Evolutionary conservation across 2,797 vertebrate genomes (phyloP), one percentile per base, ranked within the genome.

Genomic region (Scomberomorus guttatus): DNA sequence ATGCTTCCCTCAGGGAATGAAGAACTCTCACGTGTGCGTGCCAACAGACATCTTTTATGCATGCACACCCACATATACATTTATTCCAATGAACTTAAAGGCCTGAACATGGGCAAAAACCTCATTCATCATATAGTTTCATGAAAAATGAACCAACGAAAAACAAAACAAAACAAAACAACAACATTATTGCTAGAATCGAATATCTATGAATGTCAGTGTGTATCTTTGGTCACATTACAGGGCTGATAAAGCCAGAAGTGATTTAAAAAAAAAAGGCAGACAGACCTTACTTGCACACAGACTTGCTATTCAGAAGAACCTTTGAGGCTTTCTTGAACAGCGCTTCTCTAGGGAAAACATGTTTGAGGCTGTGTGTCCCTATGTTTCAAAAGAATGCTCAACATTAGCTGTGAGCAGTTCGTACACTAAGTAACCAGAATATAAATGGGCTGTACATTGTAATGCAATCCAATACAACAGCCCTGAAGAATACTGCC

Each of bases 251-350:
- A 15, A 44, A 58, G 44, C 22, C 52, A 64, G 17, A 39, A 56
- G 50, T 22, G 58, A 63, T 72, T 66, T 60, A 14, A 1, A 50
- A 29, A 44, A 44, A 65, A 62, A 65, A 44, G 51, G 14, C 17
- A 54, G 14, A 14, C 32, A 67, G 18, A 65, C 13, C 10, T 50
- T 14, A 34, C 22, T 25, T 11, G 9, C 6, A 44, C 7, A 63
- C 17, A 29, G 18, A 22, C 24, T 60, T 60, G 32, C 37, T 60
- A 24, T 55, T 70, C 22, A 77, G 57, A 80, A 56, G 64, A 72
- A 65, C n/a, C 1, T 34, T 57, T 52, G 12, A 0, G 69, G 84
- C 64, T 76, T 24, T 37, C 29, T 37, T 65, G 37, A 34, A 59
- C 2, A 39, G 46, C 32, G 32, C 34, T 29, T 50, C n/a, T 57